Percentiles rank a stretch among this genome's conserved stretches.
phyloP scores from a whole-genome alignment of 1,140 invertebrate species.

The Procambarus clarkii region DNA sequence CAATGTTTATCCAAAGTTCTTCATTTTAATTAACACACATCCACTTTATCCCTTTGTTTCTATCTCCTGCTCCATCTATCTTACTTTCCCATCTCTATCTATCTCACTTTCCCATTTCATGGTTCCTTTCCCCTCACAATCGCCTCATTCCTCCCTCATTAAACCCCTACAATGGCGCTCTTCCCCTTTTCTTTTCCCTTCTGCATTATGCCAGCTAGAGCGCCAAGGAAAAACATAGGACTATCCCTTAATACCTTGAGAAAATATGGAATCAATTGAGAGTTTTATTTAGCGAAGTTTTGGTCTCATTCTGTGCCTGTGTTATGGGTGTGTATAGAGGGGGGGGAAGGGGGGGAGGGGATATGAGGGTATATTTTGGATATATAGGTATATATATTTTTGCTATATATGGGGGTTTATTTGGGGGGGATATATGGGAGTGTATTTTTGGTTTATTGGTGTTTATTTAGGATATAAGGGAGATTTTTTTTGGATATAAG shows the following conservation, averaged over 20 bases:
- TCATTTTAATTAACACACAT: too few species aligned
- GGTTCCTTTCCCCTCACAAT: neutral
- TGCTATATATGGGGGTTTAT: too few species aligned
- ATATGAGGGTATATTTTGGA: too few species aligned
- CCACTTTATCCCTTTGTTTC: constrained; percentile 6
- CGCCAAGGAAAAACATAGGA: constrained; percentile 19
- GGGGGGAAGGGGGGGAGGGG: neutral
- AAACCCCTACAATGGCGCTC: constrained; percentile 25
- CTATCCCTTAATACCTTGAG: neutral
- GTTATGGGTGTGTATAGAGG: neutral
- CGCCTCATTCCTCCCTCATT: constrained; percentile 15
- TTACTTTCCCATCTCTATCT: too few species aligned
- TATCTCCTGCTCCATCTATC: neutral
- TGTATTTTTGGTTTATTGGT: too few species aligned
- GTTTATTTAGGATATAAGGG: too few species aligned
- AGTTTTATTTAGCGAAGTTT: neutral
- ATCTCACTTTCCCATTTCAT: neutral
- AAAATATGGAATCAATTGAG: constrained; percentile 8
- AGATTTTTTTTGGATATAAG: too few species aligned
- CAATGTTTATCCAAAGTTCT: too few species aligned
- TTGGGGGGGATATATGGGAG: too few species aligned
- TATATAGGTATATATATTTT: too few species aligned
- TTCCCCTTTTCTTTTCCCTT: constrained; percentile 10
- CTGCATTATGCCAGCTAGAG: constrained; percentile 6
- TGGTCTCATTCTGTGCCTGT: neutral